Evolutionary conservation across 2,113 vertebrate species (phyloP), one percentile per base, ranked within the genome.

Genomic region (Plecotus auritus): DNA sequence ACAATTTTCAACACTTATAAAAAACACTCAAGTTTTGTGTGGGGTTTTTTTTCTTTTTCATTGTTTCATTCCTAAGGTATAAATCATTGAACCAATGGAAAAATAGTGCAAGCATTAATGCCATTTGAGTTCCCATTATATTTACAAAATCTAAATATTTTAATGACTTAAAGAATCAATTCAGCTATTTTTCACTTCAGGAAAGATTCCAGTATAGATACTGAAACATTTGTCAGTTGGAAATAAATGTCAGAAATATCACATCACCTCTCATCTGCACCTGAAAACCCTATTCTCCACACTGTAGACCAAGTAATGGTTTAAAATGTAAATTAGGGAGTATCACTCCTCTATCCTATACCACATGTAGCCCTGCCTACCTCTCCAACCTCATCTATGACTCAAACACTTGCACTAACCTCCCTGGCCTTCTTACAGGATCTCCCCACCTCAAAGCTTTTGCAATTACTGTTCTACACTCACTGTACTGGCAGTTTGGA

Each of bases 181-280:
- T 90, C 37, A 90, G 35, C 47, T 91, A 20, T 42, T 93, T 93
- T 88, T 84, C 32, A 17, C 54, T 91, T 93, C 56, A 74, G 40
- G 32, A 81, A 67, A 13, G 18, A 74, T 70, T 93, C n/a, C 9
- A 64, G 6, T 78, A 74, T 9, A 95, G 14, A 35, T 83, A 76
- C 1, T 66, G 37, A 95, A 93, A 93, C 3, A 42, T 77, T 82
- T 93, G 72, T 89, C 26, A 23, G 20, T 23, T 93, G 17, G 45
- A 95, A 93, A 56, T 59, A 87, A 89, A 61, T 56, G 26, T 59
- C 74, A 40, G 30, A 45, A 93, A 61, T 11, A 28, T 86, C 56
- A 32, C 35, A 56, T 81, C 54, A 45, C 37, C 7, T 93, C 18
- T 89, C 54, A 16, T 56, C 37, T 51, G 17, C n/a, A 64, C 9